Evolutionary conservation across 2,113 vertebrate genomes (phyloP).

Genomic region (Sus scrofa): T2T-Sscrofa CM000818.6:6563001-6563500

Average conservation of each 20-base stretch:
- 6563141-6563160: background rate
- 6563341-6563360: background rate
- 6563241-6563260: background rate
- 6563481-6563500: background rate
- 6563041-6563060: background rate
- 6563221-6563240: background rate
- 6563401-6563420: background rate
- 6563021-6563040: background rate
- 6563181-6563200: background rate
- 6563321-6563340: background rate
- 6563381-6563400: background rate
- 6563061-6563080: background rate
- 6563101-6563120: background rate
- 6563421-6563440: background rate
- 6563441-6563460: background rate
- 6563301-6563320: background rate
- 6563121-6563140: background rate
- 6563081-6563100: background rate
- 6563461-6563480: background rate
- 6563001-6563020: background rate
- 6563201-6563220: constrained; percentile 11
- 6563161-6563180: background rate
- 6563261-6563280: background rate
- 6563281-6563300: background rate
- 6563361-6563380: background rate